phyloP scores from a whole-genome alignment of 2,113 vertebrate species.

The Synchiropus splendidus region DNA sequence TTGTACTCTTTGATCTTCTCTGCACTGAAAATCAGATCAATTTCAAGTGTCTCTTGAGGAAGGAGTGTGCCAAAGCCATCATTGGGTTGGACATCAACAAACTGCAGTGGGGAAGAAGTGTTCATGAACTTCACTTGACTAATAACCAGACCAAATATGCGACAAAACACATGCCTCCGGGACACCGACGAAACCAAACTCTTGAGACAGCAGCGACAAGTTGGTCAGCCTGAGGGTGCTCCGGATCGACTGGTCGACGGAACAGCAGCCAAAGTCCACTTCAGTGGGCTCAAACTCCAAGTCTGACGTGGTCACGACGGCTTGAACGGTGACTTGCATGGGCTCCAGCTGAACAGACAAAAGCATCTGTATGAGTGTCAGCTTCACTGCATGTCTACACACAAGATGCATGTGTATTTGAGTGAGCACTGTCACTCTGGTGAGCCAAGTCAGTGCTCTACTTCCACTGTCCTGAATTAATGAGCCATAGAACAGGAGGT shows the following conservation, averaged over 20 bases:
- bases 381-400: no score
- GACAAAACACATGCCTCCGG: constrained; percentile 77
- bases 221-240: constrained; percentile 69
- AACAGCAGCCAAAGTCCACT: constrained; percentile 81
- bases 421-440: no score
- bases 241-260: constrained; percentile 71
- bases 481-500: constrained; percentile 6
- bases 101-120: constrained; percentile 58
- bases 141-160: background rate
- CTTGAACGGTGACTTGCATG: constrained; percentile 71
- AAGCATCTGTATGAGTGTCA: no score
- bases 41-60: constrained; percentile 73
- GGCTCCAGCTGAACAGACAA: constrained; percentile 64
- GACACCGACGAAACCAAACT: constrained; percentile 80
- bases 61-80: constrained; percentile 82
- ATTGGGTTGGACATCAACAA: constrained; percentile 79
- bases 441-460: constrained; percentile 17
- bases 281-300: constrained; percentile 67
- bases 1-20: constrained; percentile 69
- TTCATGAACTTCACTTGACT: background rate
- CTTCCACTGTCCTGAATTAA: constrained; percentile 9
- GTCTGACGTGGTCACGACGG: constrained; percentile 79
- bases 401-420: no score
- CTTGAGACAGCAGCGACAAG: constrained; percentile 80
- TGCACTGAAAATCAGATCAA: constrained; percentile 82